Evolutionary conservation across 2,888 invertebrate genomes (phyloP).

Genomic region (Archips crataeganus): DNA sequence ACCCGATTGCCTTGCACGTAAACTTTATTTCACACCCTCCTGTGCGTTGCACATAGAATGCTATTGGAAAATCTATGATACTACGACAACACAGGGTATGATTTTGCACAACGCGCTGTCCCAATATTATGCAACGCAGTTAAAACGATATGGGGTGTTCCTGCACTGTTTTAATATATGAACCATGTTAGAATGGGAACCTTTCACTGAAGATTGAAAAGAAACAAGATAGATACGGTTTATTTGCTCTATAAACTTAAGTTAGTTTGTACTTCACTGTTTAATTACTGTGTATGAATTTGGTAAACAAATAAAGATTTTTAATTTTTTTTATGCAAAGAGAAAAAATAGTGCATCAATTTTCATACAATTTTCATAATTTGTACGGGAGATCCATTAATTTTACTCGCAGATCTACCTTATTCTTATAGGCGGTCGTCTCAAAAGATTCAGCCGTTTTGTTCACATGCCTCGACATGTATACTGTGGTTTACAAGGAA

Average conservation of each 20-base stretch:
- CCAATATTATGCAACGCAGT: neutral
- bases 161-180: slow-evolving; percentile 1
- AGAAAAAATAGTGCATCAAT: too few relatives aligned
- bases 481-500: too few relatives aligned
- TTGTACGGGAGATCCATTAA: too few relatives aligned
- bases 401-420: too few relatives aligned
- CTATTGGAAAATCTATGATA: neutral
- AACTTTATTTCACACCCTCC: slow-evolving; percentile 1
- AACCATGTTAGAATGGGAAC: neutral
- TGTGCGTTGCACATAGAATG: neutral
- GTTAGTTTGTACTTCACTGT: too few relatives aligned
- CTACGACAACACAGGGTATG: neutral
- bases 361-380: too few relatives aligned
- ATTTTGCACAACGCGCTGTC: neutral
- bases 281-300: too few relatives aligned
- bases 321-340: too few relatives aligned
- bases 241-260: neutral
- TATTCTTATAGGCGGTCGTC: too few relatives aligned
- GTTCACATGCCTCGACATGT: too few relatives aligned
- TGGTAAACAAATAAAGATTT: too few relatives aligned
- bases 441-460: too few relatives aligned
- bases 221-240: neutral
- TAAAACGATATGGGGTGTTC: slow-evolving; percentile 11
- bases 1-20: neutral
- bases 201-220: neutral